These are phyloP conservation scores for Nemurella pictetii DNA, from an alignment of 2,888 invertebrate species.

Conservation along the genomic window DNA sequence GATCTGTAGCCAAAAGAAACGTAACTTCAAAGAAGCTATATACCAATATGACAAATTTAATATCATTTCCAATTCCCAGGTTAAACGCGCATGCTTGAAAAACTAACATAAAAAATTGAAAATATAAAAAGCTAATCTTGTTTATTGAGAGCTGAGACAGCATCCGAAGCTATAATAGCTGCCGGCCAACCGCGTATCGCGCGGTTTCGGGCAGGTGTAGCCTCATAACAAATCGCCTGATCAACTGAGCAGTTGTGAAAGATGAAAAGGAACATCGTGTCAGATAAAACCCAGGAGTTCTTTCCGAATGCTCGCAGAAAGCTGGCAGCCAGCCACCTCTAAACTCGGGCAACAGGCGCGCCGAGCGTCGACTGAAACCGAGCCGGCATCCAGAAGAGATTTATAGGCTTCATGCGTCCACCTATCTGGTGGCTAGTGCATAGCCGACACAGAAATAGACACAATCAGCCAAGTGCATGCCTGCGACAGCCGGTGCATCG, in stretches of 20 bases:
- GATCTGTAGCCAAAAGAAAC: no score
- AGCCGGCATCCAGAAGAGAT: constrained; percentile 8
- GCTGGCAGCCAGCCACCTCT: neutral
- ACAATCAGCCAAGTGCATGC: neutral
- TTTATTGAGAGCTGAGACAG: neutral
- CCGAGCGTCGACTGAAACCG: neutral
- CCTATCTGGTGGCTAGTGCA: neutral
- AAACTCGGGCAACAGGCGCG: constrained; percentile 17
- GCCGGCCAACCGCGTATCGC: neutral
- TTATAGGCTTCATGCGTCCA: neutral
- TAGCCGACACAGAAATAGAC: neutral
- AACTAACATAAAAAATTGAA: no score
- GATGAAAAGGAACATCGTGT: constrained; percentile 28
- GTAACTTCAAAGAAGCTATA: neutral
- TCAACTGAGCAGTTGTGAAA: constrained; percentile 32
- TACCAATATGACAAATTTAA: neutral
- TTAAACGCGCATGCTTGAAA: neutral
- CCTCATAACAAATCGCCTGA: constrained; percentile 19
- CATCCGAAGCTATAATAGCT: neutral
- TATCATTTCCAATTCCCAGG: neutral
- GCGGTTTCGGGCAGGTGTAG: constrained; percentile 11
- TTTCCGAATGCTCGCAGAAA: constrained; percentile 26
- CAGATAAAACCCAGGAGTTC: constrained; percentile 30
- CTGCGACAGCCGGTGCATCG: no score
- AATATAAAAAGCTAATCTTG: neutral